Evolutionary conservation across 1,140 invertebrate species (phyloP), one percentile per base, ranked within the genome.

Genomic region (Prorops nasuta): DNA sequence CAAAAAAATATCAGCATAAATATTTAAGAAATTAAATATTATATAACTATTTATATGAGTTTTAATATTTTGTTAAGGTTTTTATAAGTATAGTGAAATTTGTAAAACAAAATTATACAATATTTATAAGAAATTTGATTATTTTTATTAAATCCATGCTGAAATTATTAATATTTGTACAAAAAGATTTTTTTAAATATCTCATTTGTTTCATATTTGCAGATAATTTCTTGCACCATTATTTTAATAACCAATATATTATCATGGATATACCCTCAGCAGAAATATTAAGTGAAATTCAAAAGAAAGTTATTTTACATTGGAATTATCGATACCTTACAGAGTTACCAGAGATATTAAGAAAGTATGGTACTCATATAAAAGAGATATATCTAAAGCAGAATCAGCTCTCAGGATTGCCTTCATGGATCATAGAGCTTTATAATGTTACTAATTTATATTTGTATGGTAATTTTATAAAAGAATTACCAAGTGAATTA

Each of bases 301-400:
- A 52, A 44, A 50, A 48, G 15, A 74, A 70, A 52, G 20, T 42
- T 17, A 65, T 74, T 49, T 46, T 74, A 8, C 71, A 74, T 16
- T 74, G 71, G 70, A 74, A 72, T 51, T 74, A 63, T 47, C 60
- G 70, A 14, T 60, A 53, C 17, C 49, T 71, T 1, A 39, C 17
- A 4, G 53, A 70, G 47, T 45, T 74, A 24, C 71, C 70, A 20
- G 57, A 64, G 22, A 60, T 44, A 0, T 42, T 74, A 37, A 60
- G 61, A 51, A 35, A 41, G 14, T 51, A 56, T 16, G 67, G 61
- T 1, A 35, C 17, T n/a, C 52, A 72, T 4, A 42, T 74, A 9
- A 44, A 64, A 22, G 69, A 72, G 41, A 66, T 74, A 41, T 74
- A 74, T 52, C 52, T 74, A 3, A 74, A 74, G 28, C 67, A 66